Evolutionary conservation across 2,888 invertebrate species (phyloP).

Genomic region (Hirudinaria manillensis): DNA sequence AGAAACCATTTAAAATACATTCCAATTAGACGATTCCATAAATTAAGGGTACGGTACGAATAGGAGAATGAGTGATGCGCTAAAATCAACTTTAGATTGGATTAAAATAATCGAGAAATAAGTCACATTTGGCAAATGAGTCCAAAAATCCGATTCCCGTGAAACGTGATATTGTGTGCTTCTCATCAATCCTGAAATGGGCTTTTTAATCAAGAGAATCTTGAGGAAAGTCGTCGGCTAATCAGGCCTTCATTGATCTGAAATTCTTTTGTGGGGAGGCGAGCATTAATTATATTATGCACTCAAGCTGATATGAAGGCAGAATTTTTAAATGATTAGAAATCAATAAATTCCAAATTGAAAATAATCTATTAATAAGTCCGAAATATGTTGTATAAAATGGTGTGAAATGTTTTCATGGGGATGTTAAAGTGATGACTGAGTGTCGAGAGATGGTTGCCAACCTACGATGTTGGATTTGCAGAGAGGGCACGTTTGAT

Average conservation of each 20-base stretch:
- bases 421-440: too few relatives aligned
- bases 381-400: background rate
- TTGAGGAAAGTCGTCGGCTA: background rate
- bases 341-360: background rate
- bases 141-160: too few relatives aligned
- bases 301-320: background rate
- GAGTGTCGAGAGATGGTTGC: background rate
- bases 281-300: background rate
- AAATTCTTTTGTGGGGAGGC: background rate
- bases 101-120: too few relatives aligned
- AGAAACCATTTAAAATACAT: too few relatives aligned
- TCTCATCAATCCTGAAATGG: too few relatives aligned
- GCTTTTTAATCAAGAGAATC: constrained; percentile 4
- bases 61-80: too few relatives aligned
- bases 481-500: constrained; percentile 30
- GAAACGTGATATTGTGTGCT: too few relatives aligned
- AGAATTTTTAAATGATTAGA: background rate
- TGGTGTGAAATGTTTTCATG: too few relatives aligned
- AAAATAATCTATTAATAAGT: background rate
- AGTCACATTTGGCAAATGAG: too few relatives aligned
- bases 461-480: constrained; percentile 27
- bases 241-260: constrained; percentile 11
- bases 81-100: too few relatives aligned
- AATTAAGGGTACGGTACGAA: too few relatives aligned
- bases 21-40: too few relatives aligned